phyloP scores from a whole-genome alignment of 2,113 vertebrate species.

The mouse (Mus musculus) region GRCm39 chr11:72800501-72801000 shows the following conservation, averaged over 20 bases:
- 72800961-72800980: conserved; percentile 98
- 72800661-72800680: neutral
- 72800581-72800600: no score
- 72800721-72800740: neutral
- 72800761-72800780: neutral
- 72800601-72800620: no score
- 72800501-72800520: no score
- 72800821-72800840: conserved; percentile 18
- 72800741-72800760: neutral
- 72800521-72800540: no score
- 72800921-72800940: neutral
- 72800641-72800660: no score
- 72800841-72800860: neutral
- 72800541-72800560: no score
- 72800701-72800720: neutral
- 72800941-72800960: conserved; percentile 88
- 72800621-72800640: no score
- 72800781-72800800: neutral
- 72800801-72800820: neutral
- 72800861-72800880: neutral
- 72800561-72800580: no score
- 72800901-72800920: neutral
- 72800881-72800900: neutral
- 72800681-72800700: conserved; percentile 21
- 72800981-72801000: conserved; percentile 94